Base-by-base conservation (phyloP, 2,113 vertebrate species). In the Plecturocebus donacophilus region DNA sequence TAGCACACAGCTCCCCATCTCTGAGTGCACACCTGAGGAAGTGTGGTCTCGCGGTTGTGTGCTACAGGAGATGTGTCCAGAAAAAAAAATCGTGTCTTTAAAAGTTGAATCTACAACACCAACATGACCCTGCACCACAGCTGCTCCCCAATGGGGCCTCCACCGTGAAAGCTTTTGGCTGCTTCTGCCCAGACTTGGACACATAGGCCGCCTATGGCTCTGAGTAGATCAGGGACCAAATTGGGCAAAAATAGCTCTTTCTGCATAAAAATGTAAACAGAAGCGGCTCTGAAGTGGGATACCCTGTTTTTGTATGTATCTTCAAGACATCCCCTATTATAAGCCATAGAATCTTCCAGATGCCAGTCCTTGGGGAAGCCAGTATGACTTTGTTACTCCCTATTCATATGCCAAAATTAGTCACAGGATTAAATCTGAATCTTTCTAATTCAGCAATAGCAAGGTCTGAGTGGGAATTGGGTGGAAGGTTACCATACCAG, bases 291-390 rank as follows among this genome's bases (percentile, higher is more conserved):
- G 9, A 79, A 54, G 25, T 17, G 47, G 8, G 17, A 12, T 30
- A 49, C 47, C 54, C 64, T 81, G 58, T 71, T 96, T 47, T 56
- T 30, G n/a, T 73, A 92, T 66, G n/a, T 73, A 92, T 66, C 54
- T 73, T 89, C 45, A 91, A 70, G 89, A 17, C 21, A 61, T 79
- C 58, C 92, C 38, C 27, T 17, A 14, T 7, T 38, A 38, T 25
- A 9, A 38, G n/a, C n/a, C 75, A 32, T 23, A 76, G 64, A 81
- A 73, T 82, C 30, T 81, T 77, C 23, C 47, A 93, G 27, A 61
- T 9, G 20, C 49, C n/a, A 56, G 10, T 42, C 42, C 45, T 7
- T 47, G 13, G 47, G 49, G 6, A 64, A 86, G 76, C 5, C 14
- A 45, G 40, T 10, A 23, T 30, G 19, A 71, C 56, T 90, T 92